These are phyloP conservation scores for Apis florea DNA, from an alignment of 1,140 invertebrate genomes.

Conservation along the genomic window DNA sequence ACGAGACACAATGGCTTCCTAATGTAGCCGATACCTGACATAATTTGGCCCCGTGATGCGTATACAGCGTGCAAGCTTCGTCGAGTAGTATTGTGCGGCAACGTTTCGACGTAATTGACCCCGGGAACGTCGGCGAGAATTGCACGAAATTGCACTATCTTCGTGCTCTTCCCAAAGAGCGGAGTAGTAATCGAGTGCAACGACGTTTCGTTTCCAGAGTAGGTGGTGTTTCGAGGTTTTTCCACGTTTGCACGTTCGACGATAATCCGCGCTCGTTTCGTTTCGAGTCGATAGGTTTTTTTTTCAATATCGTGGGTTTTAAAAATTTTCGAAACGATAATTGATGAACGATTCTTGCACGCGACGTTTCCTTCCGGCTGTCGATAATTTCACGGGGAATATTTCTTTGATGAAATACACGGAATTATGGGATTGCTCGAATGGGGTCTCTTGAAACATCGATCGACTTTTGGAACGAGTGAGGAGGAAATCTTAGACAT, in stretches of 20 bases:
- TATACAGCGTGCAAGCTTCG: constrained; percentile 33
- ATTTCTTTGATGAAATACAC: background rate
- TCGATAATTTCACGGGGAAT: background rate
- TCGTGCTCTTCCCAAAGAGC: constrained; percentile 38
- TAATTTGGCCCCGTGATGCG: constrained; percentile 52
- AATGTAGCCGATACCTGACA: constrained; percentile 62
- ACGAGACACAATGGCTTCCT: constrained; percentile 65
- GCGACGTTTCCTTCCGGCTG: background rate
- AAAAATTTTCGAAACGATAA: constrained; percentile 6
- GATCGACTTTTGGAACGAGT: background rate
- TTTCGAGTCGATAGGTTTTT: too few species aligned
- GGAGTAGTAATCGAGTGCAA: background rate
- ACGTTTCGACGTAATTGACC: constrained; percentile 64
- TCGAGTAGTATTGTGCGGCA: constrained; percentile 27
- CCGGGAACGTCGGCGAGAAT: constrained; percentile 31
- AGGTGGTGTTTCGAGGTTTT: background rate
- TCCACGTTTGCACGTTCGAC: too few species aligned
- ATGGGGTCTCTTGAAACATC: background rate
- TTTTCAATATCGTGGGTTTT: background rate
- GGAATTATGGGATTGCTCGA: background rate
- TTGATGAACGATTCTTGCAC: background rate
- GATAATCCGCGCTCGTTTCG: too few species aligned
- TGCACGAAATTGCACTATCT: constrained; percentile 41
- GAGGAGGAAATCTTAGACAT: background rate
- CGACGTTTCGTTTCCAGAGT: background rate